A percentile compares a stretch with the other conserved stretches of the same genome.
phyloP scores from a whole-genome alignment of 2,113 vertebrate genomes.

The Romanogobio albipinnatus region DNA sequence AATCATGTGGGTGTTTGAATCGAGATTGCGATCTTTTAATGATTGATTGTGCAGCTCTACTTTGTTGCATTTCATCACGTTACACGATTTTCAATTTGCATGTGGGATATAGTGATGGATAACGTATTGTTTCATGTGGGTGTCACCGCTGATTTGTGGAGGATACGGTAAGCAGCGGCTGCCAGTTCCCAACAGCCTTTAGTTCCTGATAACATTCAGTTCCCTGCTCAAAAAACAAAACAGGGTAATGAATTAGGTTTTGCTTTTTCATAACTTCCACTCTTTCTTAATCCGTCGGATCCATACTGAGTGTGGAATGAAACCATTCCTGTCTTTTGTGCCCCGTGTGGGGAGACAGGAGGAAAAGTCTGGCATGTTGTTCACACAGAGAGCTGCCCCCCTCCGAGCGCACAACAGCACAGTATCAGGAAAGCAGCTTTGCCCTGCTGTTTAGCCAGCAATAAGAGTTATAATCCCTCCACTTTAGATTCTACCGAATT shows the following conservation, averaged over 20 bases:
- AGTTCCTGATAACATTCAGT: conserved; percentile 55
- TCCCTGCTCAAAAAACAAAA: conserved; percentile 21
- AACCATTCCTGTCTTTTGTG: conserved; percentile 21
- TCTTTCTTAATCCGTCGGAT: conserved; percentile 16
- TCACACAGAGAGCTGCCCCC: conserved; percentile 29
- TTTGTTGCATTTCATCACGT: not conserved
- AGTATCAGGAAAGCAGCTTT: conserved; percentile 42
- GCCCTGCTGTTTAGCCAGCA: conserved; percentile 39
- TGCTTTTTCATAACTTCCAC: conserved; percentile 19
- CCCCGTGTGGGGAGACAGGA: not conserved
- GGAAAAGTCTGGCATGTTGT: conserved; percentile 13
- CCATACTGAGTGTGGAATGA: conserved; percentile 28
- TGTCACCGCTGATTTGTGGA: conserved; percentile 50
- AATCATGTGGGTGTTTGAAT: too few species aligned
- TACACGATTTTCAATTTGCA: not conserved
- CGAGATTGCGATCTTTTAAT: too few species aligned
- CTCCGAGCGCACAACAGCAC: not conserved
- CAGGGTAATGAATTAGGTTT: conserved; percentile 42
- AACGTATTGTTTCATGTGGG: conserved; percentile 38
- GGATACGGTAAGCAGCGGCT: conserved; percentile 50
- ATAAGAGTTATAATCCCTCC: conserved; percentile 37
- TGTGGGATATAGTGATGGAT: conserved; percentile 15
- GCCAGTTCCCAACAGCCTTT: conserved; percentile 42
- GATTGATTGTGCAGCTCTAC: not conserved
- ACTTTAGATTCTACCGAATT: conserved; percentile 38